A percentile compares a stretch with the other conserved stretches of the same genome.
Evolutionary conservation across 92 coral and sea anemone genomes (phyloP).

Genomic region (Hydrozoanthus gracilis): DNA sequence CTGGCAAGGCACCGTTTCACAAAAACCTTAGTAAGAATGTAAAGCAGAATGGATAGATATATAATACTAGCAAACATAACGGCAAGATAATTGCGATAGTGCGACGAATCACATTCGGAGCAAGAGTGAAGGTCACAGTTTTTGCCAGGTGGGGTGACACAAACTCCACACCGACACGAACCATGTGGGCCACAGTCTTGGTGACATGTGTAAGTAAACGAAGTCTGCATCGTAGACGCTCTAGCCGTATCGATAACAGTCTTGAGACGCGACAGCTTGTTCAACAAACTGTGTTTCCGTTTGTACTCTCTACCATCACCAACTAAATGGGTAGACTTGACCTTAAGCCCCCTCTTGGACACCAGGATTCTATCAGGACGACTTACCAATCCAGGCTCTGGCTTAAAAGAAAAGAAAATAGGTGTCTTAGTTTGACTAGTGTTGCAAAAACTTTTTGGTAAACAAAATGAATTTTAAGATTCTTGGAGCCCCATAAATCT

Average conservation of each 20-base stretch:
- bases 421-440: not conserved
- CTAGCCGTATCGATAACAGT: slow-evolving; percentile 71
- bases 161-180: slow-evolving; percentile 98
- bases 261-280: slow-evolving; percentile 76
- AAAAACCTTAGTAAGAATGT: slow-evolving; percentile 54
- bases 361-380: slow-evolving; percentile 95
- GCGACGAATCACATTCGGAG: slow-evolving; percentile 84
- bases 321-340: slow-evolving; percentile 61
- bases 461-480: too few relatives aligned
- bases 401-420: slow-evolving; percentile 61
- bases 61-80: slow-evolving; percentile 53
- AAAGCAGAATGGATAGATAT: slow-evolving; percentile 48
- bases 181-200: slow-evolving; percentile 99
- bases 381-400: slow-evolving; percentile 89
- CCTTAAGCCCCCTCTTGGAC: slow-evolving; percentile 73
- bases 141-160: slow-evolving; percentile 84
- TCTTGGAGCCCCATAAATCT: too few relatives aligned
- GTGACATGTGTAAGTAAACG: slow-evolving; percentile 76
- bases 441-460: not conserved
- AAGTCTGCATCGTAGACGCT: slow-evolving; percentile 49
- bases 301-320: slow-evolving; percentile 86
- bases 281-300: slow-evolving; percentile 78
- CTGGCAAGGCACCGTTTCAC: slow-evolving; percentile 35
- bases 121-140: slow-evolving; percentile 86
- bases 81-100: slow-evolving; percentile 61